Evolutionary conservation across 1,140 invertebrate genomes (phyloP).

Genomic region (Colletes gigas): DNA sequence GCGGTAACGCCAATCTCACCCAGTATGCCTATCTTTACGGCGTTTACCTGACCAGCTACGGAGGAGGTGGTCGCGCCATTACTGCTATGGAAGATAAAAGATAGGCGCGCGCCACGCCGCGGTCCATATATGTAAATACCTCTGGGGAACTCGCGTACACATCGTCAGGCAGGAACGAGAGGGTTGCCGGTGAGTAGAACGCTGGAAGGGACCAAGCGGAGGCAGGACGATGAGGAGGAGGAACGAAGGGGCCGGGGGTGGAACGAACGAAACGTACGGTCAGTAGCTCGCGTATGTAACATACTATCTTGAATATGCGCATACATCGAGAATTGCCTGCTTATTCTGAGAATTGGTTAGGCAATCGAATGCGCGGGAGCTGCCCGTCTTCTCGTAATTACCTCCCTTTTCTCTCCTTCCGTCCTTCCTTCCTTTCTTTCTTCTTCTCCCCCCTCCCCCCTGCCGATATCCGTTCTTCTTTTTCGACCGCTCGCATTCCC

Average conservation of each 20-base stretch:
- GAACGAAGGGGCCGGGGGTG: slow-evolving; percentile 51
- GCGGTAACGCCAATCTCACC: slow-evolving; percentile 58
- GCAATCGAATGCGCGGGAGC: slow-evolving; percentile 77
- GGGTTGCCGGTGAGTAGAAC: slow-evolving; percentile 53
- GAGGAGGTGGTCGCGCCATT: slow-evolving; percentile 70
- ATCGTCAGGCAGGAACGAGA: slow-evolving; percentile 58
- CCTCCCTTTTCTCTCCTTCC: slow-evolving; percentile 71
- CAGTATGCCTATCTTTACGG: slow-evolving; percentile 65
- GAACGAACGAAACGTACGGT: slow-evolving; percentile 67
- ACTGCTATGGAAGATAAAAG: slow-evolving; percentile 73
- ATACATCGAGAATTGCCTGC: slow-evolving; percentile 76
- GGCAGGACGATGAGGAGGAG: slow-evolving; percentile 29
- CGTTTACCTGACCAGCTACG: slow-evolving; percentile 60
- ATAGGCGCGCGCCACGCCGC: slow-evolving; percentile 68
- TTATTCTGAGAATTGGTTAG: slow-evolving; percentile 78
- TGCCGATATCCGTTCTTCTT: slow-evolving; percentile 2
- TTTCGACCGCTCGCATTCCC: neutral
- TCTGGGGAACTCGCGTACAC: slow-evolving; percentile 74
- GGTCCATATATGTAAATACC: slow-evolving; percentile 81
- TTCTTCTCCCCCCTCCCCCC: neutral
- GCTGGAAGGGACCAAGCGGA: slow-evolving; percentile 46
- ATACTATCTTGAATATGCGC: slow-evolving; percentile 82
- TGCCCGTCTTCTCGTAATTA: slow-evolving; percentile 78
- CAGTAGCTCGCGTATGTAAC: slow-evolving; percentile 79
- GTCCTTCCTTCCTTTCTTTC: slow-evolving; percentile 34